These are phyloP conservation scores for Chrysomela aeneicollis DNA, from an alignment of 2,888 invertebrate species.

Conservation along the genomic window DNA sequence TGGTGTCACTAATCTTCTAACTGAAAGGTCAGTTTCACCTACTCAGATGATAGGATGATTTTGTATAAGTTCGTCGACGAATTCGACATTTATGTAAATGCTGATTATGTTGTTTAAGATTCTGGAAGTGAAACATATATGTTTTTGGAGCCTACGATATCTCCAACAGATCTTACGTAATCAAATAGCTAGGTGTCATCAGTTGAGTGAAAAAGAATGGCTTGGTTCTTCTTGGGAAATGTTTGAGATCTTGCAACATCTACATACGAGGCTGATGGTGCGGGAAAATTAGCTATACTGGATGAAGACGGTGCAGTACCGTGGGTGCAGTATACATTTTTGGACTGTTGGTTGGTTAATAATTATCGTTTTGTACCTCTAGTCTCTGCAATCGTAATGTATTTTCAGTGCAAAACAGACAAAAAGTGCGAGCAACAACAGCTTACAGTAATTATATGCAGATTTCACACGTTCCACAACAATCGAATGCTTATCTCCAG, in stretches of 20 bases:
- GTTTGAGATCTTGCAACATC: too few relatives aligned
- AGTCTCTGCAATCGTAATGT: neutral
- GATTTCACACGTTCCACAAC: constrained; percentile 6
- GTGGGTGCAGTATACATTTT: too few relatives aligned
- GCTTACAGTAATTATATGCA: constrained; percentile 1
- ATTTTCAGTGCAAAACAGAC: neutral
- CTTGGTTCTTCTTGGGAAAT: constrained; percentile 12
- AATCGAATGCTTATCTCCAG: constrained; percentile 3
- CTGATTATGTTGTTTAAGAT: constrained; percentile 23
- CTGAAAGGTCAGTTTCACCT: constrained; percentile 5
- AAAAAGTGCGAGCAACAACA: constrained; percentile 6
- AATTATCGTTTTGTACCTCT: too few relatives aligned
- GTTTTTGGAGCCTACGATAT: constrained; percentile 17
- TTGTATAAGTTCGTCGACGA: constrained; percentile 35
- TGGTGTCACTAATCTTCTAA: constrained; percentile 38
- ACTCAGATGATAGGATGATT: constrained; percentile 19
- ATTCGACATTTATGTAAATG: constrained; percentile 18
- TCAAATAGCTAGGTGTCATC: constrained; percentile 15
- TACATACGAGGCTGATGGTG: too few relatives aligned
- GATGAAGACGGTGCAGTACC: too few relatives aligned
- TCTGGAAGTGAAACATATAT: constrained; percentile 19
- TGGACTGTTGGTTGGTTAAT: too few relatives aligned
- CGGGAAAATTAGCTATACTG: too few relatives aligned
- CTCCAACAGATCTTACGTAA: constrained; percentile 13
- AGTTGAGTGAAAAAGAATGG: constrained; percentile 11